Base-by-base conservation (phyloP, 2,888 invertebrate species). In the Nemapogon koenigi region DNA sequence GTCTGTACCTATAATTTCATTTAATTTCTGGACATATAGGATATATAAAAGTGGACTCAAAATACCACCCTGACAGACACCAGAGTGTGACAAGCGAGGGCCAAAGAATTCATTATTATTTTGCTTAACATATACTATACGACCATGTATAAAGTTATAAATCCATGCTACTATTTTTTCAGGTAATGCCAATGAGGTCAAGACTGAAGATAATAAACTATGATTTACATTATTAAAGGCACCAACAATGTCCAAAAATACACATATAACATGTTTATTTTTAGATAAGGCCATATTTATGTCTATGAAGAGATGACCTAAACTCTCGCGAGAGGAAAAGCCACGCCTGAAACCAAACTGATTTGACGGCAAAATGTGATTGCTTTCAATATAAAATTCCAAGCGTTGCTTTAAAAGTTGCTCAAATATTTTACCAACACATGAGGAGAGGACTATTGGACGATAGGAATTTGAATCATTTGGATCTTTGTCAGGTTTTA, bases 51-150 rank as follows among this genome's bases (percentile, higher is more conserved):
- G 10, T 7, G 22, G 22, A 22, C 22, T 22, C 10, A 18, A 10
- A 44, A 42, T 43, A 8, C 44, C 42, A 8, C 43, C 45, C 30
- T 45, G 46, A 37, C 41, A 42, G n/a, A 42, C 38, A 14, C 44
- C 43, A 19, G 11, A 26, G 29, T 35, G 39, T 14, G 44, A 39
- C 13, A 25, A 4, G 22, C 40, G 26, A 16, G 41, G 44, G 8
- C 43, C 42, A 40, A 25, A 27, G 2, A 43, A 19, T 4, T 32
- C 3, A 15, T 38, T 39, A 30, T 42, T 39, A 16, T 16, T 16
- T 40, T 18, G 15, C 37, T 45, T 45, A 25, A 42, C 40, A 41
- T 33, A 41, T 7, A 46, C 43, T 35, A 38, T 16, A 31, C 46
- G 36, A 15, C 22, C 39, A 40, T 40, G 11, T 19, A 43, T 32